Evolutionary conservation across 35 echinoderm and acorn worm genomes (phyloP), one percentile per base, ranked within the genome.

Genomic region (Heliocidaris tuberculata): DNA sequence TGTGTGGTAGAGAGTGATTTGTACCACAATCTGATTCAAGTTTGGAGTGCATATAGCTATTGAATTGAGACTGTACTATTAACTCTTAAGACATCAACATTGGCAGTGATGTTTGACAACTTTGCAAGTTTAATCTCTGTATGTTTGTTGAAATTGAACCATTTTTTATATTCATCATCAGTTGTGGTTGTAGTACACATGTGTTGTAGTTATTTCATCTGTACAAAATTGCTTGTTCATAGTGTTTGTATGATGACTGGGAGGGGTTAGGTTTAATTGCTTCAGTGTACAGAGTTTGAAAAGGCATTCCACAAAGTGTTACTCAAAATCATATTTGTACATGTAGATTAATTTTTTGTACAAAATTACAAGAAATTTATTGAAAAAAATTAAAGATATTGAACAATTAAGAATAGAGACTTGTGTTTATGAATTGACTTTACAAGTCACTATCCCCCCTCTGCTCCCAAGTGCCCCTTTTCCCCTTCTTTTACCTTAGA

Each of bases 311-410:
- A 78, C 65, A 21, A 78, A 78, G 65, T 78, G 65, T 27, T 78
- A 78, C 27, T 78, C 65, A 78, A 56, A 42, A 78, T 78, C 65
- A 78, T 78, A n/a, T 78, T 78, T 78, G 65, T 78, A 78, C 65
- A 78, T 24, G 27, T 78, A 78, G 17, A 6, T 78, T 78, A 24
- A 78, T 78, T 78, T 78, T 78, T 78, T 78, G 65, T 78, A 78
- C 65, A 78, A 78, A 78, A 60, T 27, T 5, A 78, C 21, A 19
- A 29, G 27, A 78, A 78, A 78, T 78, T 56, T 78, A 78, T 27
- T 27, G 27, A n/a, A 78, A 78, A 42, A 56, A 56, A 56, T n/a
- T n/a, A n/a, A n/a, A n/a, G n/a, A n/a, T 2, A 56, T 42, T 42
- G 35, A 56, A 56, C 10, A 56, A 13, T 12, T 10, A 11, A 56